Evolutionary conservation across 2,888 invertebrate species (phyloP).

Genomic region (Reticulitermes lucifugus): DNA sequence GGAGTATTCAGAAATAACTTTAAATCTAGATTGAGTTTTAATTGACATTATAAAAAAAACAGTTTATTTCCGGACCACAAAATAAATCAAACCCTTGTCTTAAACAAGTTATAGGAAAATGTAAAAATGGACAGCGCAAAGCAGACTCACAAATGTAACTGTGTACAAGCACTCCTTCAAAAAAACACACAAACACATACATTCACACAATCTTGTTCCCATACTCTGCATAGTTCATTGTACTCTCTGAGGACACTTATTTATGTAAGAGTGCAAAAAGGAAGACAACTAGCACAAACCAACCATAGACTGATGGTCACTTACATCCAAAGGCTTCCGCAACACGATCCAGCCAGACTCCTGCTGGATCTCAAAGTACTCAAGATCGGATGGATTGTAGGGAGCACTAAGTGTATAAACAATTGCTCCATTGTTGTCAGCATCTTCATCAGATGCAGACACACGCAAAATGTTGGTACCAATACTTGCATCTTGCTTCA

Average conservation of each 20-base stretch:
- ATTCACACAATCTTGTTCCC: not conserved
- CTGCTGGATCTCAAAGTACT: constrained; percentile 96
- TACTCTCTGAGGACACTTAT: constrained; percentile 20
- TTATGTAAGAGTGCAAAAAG: constrained; percentile 32
- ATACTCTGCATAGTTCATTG: not conserved
- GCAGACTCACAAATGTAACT: constrained; percentile 31
- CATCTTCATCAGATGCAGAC: constrained; percentile 97
- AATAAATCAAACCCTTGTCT: constrained; percentile 37
- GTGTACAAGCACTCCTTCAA: constrained; percentile 39
- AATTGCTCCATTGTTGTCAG: constrained; percentile 96
- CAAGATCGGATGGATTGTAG: constrained; percentile 88
- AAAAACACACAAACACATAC: not conserved
- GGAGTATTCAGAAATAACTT: too few species aligned
- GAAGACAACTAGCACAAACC: constrained; percentile 40
- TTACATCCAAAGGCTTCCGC: constrained; percentile 96
- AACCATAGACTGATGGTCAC: constrained; percentile 66
- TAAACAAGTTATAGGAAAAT: constrained; percentile 41
- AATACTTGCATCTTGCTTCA: constrained; percentile 95
- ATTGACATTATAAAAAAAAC: too few species aligned
- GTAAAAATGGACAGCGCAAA: constrained; percentile 48
- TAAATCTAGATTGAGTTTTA: too few species aligned
- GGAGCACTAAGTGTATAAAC: constrained; percentile 92
- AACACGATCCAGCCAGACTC: constrained; percentile 98
- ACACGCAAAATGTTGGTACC: constrained; percentile 94
- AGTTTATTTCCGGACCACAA: too few species aligned